A percentile compares a stretch with the other conserved stretches of the same genome.
Evolutionary conservation across 2,888 invertebrate species (phyloP).

Genomic region (Brenthis hecate): DNA sequence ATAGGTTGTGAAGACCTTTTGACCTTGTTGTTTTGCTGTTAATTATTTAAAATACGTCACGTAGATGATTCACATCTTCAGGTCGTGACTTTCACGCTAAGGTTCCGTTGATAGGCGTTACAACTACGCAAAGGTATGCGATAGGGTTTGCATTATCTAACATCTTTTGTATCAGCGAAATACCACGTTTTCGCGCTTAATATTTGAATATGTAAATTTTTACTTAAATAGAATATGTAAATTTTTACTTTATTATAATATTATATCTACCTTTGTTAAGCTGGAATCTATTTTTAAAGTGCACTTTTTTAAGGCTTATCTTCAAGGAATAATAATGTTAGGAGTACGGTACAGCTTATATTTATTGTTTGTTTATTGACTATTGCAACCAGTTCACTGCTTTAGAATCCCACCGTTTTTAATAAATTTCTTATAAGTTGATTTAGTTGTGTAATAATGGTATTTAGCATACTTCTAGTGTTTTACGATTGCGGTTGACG

Average conservation of each 20-base stretch:
- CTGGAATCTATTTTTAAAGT: too few species aligned
- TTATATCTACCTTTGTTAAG: too few species aligned
- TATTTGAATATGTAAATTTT: neutral
- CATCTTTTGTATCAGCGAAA: conserved; percentile 8
- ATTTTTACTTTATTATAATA: too few species aligned
- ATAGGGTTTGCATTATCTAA: conserved; percentile 24
- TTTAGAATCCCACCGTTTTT: too few species aligned
- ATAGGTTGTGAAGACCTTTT: conserved; percentile 23
- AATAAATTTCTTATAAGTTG: neutral
- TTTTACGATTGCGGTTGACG: conserved; percentile 50
- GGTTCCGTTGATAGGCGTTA: conserved; percentile 34
- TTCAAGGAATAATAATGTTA: too few species aligned
- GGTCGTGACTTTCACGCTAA: conserved; percentile 35
- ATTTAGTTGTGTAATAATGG: neutral
- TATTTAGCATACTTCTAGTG: conserved; percentile 13
- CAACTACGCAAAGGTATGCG: conserved; percentile 32
- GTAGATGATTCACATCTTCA: conserved; percentile 34
- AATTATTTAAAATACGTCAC: conserved; percentile 38
- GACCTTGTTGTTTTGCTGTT: conserved; percentile 28
- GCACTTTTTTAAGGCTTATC: too few species aligned
- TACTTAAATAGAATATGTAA: neutral
- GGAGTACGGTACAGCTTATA: too few species aligned
- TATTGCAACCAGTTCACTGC: too few species aligned
- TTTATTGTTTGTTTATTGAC: too few species aligned
- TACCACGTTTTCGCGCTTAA: neutral